Evolutionary conservation across 2,113 vertebrate genomes (phyloP).

Genomic region (Trinectes maculatus): DNA sequence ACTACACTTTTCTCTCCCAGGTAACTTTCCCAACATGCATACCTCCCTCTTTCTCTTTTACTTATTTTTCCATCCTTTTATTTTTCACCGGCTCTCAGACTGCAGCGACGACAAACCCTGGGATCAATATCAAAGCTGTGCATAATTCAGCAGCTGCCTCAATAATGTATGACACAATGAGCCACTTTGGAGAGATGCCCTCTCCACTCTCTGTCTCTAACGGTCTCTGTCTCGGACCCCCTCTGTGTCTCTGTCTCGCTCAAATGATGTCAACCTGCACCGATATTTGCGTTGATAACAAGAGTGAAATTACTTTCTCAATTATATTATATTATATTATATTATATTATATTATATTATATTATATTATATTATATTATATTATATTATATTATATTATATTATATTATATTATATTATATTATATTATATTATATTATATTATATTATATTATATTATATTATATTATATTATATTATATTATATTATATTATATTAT

Average conservation of each 20-base stretch:
- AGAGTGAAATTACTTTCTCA: not conserved
- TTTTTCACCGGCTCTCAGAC: conserved; percentile 16
- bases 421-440: too few species aligned
- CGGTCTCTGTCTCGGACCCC: not conserved
- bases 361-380: too few species aligned
- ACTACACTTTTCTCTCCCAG: not conserved
- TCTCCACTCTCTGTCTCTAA: not conserved
- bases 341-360: too few species aligned
- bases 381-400: too few species aligned
- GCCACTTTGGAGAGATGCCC: conserved; percentile 42
- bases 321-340: too few species aligned
- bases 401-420: too few species aligned
- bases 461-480: too few species aligned
- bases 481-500: too few species aligned
- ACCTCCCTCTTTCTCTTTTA: not conserved
- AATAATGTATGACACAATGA: conserved; percentile 66
- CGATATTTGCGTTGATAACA: conserved; percentile 5
- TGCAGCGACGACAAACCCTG: conserved; percentile 47
- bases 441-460: too few species aligned
- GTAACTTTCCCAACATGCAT: not conserved
- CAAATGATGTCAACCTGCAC: conserved; percentile 10
- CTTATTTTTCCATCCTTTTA: not conserved
- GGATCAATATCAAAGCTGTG: conserved; percentile 71
- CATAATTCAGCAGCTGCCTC: conserved; percentile 66
- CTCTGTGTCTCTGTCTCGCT: not conserved